Conservation (phyloP, 2,888 invertebrate species). For the Alloscopus bannaensis region DNA sequence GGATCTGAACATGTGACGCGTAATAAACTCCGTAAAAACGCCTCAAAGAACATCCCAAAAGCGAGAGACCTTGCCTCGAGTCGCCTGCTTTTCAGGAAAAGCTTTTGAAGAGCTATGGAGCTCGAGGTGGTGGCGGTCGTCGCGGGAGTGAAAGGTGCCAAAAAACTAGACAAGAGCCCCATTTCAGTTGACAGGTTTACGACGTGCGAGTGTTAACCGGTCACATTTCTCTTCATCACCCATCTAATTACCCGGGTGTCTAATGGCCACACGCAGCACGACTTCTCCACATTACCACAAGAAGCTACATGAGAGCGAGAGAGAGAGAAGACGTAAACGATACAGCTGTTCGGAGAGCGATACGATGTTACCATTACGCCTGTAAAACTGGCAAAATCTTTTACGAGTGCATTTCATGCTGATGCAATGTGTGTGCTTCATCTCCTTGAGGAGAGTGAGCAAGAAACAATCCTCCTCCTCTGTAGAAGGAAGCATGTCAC, state of each 20-base stretch:
- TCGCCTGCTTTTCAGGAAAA: background rate
- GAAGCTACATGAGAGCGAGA: too few species aligned
- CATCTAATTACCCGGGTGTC: constrained; percentile 69
- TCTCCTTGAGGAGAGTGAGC: constrained; percentile 42
- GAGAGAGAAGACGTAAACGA: too few species aligned
- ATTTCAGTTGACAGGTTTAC: constrained; percentile 72
- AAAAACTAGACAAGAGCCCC: constrained; percentile 69
- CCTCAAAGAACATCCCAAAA: too few species aligned
- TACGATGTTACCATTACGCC: constrained; percentile 21
- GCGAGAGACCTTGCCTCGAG: too few species aligned
- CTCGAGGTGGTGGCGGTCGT: constrained; percentile 21
- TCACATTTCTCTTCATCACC: constrained; percentile 72
- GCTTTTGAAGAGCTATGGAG: background rate
- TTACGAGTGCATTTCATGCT: constrained; percentile 4
- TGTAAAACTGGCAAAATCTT: background rate
- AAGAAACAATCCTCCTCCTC: constrained; percentile 52
- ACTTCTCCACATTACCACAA: background rate
- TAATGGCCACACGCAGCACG: constrained; percentile 65
- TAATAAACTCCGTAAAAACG: too few species aligned
- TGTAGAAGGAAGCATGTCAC: constrained; percentile 59
- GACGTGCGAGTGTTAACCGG: constrained; percentile 70
- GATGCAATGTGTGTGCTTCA: constrained; percentile 37
- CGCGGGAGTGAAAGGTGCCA: constrained; percentile 63
- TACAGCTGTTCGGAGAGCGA: background rate
- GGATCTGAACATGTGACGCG: too few species aligned